Evolutionary conservation across 1,140 invertebrate genomes (phyloP).

Genomic region (Lanistes nyassanus): DNA sequence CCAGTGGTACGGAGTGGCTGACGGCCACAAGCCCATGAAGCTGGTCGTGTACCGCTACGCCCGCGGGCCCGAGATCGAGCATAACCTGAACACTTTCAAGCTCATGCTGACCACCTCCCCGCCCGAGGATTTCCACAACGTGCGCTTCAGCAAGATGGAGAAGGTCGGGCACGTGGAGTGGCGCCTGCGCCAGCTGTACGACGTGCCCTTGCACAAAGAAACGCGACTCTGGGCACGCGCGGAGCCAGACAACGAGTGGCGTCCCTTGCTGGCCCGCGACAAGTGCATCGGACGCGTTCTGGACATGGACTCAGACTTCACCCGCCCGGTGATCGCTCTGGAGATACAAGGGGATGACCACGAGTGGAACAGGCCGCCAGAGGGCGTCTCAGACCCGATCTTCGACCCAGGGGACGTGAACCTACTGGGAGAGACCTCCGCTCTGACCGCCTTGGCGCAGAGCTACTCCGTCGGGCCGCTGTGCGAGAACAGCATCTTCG

Average conservation of each 20-base stretch:
- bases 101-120: conserved; percentile 52
- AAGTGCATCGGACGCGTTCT: conserved; percentile 54
- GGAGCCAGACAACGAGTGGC: conserved; percentile 57
- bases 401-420: background rate
- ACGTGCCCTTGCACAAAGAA: conserved; percentile 39
- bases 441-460: conserved; percentile 31
- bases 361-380: conserved; percentile 47
- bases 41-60: conserved; percentile 60
- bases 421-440: conserved; percentile 12
- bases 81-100: conserved; percentile 61
- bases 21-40: conserved; percentile 59
- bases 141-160: conserved; percentile 63
- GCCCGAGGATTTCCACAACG: conserved; percentile 59
- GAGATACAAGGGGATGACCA: conserved; percentile 48
- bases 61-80: conserved; percentile 57
- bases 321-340: conserved; percentile 51
- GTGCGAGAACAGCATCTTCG: conserved; percentile 57
- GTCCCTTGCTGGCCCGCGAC: conserved; percentile 49
- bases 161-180: conserved; percentile 61
- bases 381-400: conserved; percentile 27
- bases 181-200: conserved; percentile 52
- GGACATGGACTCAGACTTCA: conserved; percentile 61
- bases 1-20: conserved; percentile 61
- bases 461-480: conserved; percentile 42
- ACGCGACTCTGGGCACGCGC: conserved; percentile 58